Conservation (phyloP, 35 echinoderm and acorn worm genomes). For the Diadema setosum region DNA sequence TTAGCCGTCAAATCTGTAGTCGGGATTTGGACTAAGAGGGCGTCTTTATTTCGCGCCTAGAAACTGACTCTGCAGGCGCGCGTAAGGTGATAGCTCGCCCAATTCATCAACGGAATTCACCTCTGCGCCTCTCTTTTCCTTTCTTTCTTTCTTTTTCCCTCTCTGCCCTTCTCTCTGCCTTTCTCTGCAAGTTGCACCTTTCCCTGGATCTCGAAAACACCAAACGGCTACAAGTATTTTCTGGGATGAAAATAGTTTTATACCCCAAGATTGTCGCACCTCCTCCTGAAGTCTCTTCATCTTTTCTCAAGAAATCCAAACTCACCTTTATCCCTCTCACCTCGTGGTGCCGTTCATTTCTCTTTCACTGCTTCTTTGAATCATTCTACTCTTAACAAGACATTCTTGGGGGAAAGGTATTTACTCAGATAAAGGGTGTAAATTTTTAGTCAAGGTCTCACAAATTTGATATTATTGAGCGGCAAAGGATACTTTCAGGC, state of each 20-base stretch:
- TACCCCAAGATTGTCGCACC: too few relatives aligned
- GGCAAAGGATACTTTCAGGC: neutral
- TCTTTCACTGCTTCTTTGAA: too few relatives aligned
- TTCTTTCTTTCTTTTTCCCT: too few relatives aligned
- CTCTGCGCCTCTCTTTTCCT: too few relatives aligned
- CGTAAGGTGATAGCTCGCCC: neutral
- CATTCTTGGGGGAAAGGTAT: too few relatives aligned
- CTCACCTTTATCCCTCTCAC: too few relatives aligned
- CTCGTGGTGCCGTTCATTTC: too few relatives aligned
- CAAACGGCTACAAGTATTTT: conserved; percentile 18
- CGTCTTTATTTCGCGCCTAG: neutral
- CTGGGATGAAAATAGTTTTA: neutral
- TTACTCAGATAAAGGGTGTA: neutral
- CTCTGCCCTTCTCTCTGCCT: too few relatives aligned
- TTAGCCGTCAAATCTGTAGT: neutral
- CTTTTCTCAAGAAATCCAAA: too few relatives aligned
- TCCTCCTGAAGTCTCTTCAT: too few relatives aligned
- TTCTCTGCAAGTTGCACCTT: too few relatives aligned
- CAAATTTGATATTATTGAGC: conserved; percentile 1
- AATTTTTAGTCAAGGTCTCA: neutral
- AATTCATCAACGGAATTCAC: neutral
- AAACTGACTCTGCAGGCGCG: neutral
- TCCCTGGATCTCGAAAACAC: neutral
- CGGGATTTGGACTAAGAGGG: neutral
- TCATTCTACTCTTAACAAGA: too few relatives aligned